Conservation (phyloP, 2,888 invertebrate species). For the Aproaerema taeniolella region DNA sequence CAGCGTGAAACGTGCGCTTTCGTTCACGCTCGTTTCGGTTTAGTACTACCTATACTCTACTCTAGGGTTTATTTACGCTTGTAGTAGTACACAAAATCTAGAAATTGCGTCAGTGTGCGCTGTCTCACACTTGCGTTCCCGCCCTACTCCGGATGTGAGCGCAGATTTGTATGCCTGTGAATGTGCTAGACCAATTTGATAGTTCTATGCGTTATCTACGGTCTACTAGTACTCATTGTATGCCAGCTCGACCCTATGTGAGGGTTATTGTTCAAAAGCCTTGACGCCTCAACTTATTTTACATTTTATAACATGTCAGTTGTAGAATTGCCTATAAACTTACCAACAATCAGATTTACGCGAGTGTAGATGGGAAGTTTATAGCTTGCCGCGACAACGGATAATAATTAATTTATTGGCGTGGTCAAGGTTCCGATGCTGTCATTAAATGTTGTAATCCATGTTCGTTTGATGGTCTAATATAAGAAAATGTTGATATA, state of each 20-base stretch:
- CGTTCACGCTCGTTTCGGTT: conserved; percentile 53
- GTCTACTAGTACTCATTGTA: conserved; percentile 37
- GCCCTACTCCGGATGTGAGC: conserved; percentile 72
- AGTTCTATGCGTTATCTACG: conserved; percentile 54
- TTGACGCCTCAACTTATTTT: conserved; percentile 60
- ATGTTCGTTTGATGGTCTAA: conserved; percentile 11
- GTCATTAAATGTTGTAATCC: conserved; percentile 17
- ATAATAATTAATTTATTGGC: conserved; percentile 52
- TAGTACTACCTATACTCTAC: conserved; percentile 40
- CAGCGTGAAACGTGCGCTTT: conserved; percentile 55
- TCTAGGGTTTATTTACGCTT: conserved; percentile 33
- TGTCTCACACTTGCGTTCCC: conserved; percentile 41
- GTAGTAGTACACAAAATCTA: conserved; percentile 23
- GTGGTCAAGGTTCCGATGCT: conserved; percentile 45
- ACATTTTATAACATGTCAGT: conserved; percentile 59
- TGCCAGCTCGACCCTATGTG: conserved; percentile 34
- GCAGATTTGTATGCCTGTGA: conserved; percentile 65
- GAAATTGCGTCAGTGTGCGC: conserved; percentile 46
- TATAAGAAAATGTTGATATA: conserved; percentile 2
- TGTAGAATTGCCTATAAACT: conserved; percentile 62
- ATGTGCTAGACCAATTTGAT: conserved; percentile 68
- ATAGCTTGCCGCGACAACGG: conserved; percentile 40
- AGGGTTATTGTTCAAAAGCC: conserved; percentile 41
- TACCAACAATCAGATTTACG: conserved; percentile 59
- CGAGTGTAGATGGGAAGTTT: conserved; percentile 48